Percentiles rank a stretch among this genome's conserved stretches.
Evolutionary conservation across 2,113 vertebrate species (phyloP).

Genomic region (Garra rufa): DNA sequence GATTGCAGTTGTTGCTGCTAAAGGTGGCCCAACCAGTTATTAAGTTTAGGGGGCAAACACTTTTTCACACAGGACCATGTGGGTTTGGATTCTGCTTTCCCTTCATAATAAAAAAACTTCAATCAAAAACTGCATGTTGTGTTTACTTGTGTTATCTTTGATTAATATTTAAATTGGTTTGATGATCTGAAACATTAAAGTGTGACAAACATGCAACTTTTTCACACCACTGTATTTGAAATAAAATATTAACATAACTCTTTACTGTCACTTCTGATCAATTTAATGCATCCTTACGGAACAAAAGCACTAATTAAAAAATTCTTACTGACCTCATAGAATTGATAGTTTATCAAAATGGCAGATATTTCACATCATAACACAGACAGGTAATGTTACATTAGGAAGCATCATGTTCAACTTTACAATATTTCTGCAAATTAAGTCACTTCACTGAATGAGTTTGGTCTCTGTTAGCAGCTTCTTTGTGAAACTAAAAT

Average conservation of each 20-base stretch:
- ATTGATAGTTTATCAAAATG: constrained; percentile 3
- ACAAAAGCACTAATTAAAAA: background rate
- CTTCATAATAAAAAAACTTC: too few relatives aligned
- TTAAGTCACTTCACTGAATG: constrained; percentile 2
- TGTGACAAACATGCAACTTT: too few relatives aligned
- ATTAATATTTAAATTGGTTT: too few relatives aligned
- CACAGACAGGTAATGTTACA: constrained; percentile 23
- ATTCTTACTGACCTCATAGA: background rate
- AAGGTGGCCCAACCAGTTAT: too few relatives aligned
- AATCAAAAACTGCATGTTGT: too few relatives aligned
- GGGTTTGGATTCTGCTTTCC: too few relatives aligned
- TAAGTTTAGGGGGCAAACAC: too few relatives aligned
- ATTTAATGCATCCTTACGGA: background rate
- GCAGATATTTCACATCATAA: constrained; percentile 42
- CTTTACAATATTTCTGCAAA: background rate
- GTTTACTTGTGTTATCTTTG: too few relatives aligned
- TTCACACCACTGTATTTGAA: too few relatives aligned
- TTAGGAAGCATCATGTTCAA: background rate
- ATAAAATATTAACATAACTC: background rate
- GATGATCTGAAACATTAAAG: too few relatives aligned
- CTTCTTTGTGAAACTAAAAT: background rate
- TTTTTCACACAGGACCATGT: too few relatives aligned
- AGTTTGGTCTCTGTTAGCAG: background rate
- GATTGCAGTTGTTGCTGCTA: too few relatives aligned
- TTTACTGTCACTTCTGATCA: background rate